These are phyloP conservation scores for Turritopsis rubra DNA, from an alignment of 30 jellyfish, hydroid and myxozoan species.

Conservation along the genomic window DNA sequence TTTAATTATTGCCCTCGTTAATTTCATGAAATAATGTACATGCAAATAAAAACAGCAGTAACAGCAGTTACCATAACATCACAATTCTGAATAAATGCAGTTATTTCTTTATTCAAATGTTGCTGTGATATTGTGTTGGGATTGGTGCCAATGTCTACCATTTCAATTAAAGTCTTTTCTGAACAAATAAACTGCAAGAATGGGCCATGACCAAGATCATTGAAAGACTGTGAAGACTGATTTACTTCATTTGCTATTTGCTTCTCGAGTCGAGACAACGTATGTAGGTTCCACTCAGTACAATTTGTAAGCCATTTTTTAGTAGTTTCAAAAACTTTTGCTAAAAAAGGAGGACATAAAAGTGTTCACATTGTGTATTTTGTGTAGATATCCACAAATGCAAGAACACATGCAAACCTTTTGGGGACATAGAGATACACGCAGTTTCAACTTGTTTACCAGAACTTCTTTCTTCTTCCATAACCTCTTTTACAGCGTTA, in stretches of 20 bases:
- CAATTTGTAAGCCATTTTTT: conserved; percentile 26
- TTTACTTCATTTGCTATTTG: conserved; percentile 19
- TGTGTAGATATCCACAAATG: neutral
- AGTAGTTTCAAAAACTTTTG: neutral
- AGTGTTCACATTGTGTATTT: neutral
- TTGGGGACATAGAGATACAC: neutral
- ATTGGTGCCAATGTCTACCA: neutral
- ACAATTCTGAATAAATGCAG: neutral
- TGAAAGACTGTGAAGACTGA: conserved; percentile 17
- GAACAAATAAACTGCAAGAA: conserved; percentile 35
- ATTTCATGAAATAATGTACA: too few species aligned
- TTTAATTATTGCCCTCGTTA: too few species aligned
- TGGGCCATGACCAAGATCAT: conserved; percentile 55
- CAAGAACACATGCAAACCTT: neutral
- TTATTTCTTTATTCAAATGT: neutral
- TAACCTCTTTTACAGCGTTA: conserved; percentile 10
- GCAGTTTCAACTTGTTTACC: neutral
- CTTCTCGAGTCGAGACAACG: conserved; percentile 3
- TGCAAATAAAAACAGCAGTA: too few species aligned
- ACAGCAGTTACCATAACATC: neutral
- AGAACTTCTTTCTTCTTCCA: neutral
- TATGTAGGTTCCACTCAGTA: neutral
- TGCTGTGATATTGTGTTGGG: neutral
- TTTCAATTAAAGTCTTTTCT: conserved; percentile 11
- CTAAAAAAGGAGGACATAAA: neutral